Percentiles rank a stretch among this genome's conserved stretches.
phyloP scores from a whole-genome alignment of 2,113 vertebrate genomes.

The Cisticola juncidis region DNA sequence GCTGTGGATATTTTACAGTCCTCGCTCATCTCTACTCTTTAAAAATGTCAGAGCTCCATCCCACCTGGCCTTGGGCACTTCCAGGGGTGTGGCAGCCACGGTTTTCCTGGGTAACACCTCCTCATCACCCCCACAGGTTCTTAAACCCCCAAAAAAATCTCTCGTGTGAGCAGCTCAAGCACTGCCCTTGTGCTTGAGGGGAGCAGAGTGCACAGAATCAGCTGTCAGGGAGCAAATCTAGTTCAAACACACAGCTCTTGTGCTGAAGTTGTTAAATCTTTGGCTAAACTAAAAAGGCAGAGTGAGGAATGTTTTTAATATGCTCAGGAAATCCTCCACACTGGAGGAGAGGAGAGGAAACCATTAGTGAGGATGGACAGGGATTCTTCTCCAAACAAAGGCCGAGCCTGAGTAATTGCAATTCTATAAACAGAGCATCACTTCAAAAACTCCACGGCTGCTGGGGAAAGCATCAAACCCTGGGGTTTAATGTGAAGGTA shows the following conservation, averaged over 20 bases:
- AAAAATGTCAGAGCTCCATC: neutral
- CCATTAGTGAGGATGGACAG: slow-evolving; percentile 1
- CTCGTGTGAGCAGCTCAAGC: neutral
- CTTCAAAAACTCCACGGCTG: neutral
- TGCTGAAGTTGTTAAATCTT: neutral
- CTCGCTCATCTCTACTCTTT: neutral
- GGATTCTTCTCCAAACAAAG: slow-evolving; percentile 14
- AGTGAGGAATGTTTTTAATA: slow-evolving; percentile 18
- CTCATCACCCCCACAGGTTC: neutral
- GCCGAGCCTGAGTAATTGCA: neutral
- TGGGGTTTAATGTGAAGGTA: neutral
- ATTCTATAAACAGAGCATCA: neutral
- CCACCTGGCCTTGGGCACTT: neutral
- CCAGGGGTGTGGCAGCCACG: neutral
- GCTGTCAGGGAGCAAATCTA: neutral
- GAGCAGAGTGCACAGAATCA: neutral
- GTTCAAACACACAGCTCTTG: neutral
- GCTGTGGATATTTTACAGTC: neutral
- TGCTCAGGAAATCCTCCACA: slow-evolving; percentile 12
- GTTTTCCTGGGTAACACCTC: neutral
- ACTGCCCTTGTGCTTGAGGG: neutral
- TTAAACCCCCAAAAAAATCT: neutral
- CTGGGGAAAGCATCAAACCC: neutral
- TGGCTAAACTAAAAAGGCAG: slow-evolving; percentile 25
- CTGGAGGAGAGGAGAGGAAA: slow-evolving; percentile 6